phyloP scores from a whole-genome alignment of 2,113 vertebrate genomes.

The Machaerirhynchus nigripectus region DNA sequence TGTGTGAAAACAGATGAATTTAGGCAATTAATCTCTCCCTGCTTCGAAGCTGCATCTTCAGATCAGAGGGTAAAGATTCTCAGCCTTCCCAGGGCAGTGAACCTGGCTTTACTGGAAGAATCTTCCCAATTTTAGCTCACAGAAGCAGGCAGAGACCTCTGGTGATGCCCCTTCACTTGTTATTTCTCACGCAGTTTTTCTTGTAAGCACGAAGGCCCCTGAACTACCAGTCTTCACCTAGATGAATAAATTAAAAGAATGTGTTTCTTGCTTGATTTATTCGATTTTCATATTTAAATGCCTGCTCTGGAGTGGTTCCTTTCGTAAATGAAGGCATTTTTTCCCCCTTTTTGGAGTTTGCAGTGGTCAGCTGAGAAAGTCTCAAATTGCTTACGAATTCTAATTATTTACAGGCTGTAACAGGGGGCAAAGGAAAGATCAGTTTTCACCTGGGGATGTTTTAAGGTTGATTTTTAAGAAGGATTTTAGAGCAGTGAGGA shows the following conservation, averaged over 20 bases:
- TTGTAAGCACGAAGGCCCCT: not conserved
- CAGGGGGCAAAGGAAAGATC: accelerated
- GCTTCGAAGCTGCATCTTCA: not conserved
- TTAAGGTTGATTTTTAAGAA: not conserved
- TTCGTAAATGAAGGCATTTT: not conserved
- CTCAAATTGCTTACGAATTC: not conserved
- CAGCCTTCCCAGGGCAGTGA: not conserved
- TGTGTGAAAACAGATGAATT: constrained; percentile 7
- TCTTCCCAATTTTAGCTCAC: not conserved
- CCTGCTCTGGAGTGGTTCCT: not conserved
- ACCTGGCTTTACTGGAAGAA: constrained; percentile 36
- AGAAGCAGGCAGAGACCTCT: constrained; percentile 7
- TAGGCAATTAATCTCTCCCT: not conserved
- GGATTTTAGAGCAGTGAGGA: not conserved
- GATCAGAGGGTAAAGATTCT: not conserved
- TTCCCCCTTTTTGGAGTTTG: too few relatives aligned
- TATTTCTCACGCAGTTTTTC: constrained; percentile 19
- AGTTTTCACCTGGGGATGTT: not conserved
- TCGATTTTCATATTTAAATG: constrained; percentile 17
- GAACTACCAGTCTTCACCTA: not conserved
- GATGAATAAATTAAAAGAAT: constrained; percentile 48
- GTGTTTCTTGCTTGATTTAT: constrained; percentile 7
- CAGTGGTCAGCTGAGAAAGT: not conserved
- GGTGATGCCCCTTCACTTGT: constrained; percentile 7
- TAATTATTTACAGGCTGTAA: not conserved